These are phyloP conservation scores for Gari tellinella DNA, from an alignment of 2,888 invertebrate genomes.

Conservation along the genomic window DNA sequence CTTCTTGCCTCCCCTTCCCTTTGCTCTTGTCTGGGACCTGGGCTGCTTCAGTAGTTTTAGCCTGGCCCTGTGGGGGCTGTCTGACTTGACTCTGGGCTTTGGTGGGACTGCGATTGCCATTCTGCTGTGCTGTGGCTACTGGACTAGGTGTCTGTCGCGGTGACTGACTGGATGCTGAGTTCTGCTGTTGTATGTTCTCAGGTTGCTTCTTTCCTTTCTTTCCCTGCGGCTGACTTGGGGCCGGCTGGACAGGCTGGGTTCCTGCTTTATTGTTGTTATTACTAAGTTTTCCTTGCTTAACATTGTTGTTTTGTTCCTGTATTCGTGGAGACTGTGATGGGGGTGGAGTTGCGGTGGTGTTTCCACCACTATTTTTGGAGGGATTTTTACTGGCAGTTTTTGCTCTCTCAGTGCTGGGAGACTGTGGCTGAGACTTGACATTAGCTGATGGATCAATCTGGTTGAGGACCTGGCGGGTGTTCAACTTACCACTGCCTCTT, in stretches of 20 bases:
- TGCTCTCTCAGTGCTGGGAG: no score
- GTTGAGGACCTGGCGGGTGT: not conserved
- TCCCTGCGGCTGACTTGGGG: not conserved
- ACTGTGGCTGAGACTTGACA: no score
- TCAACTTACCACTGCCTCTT: slow-evolving; percentile 32
- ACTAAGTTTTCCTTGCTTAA: slow-evolving; percentile 5
- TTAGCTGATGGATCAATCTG: no score
- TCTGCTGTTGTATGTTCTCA: slow-evolving; percentile 1
- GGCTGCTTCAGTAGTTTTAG: slow-evolving; percentile 39
- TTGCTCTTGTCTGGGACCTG: slow-evolving; percentile 18
- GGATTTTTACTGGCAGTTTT: no score
- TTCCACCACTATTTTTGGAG: no score
- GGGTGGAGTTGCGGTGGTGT: slow-evolving; percentile 4
- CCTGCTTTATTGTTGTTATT: slow-evolving; percentile 20
- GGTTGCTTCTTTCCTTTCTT: slow-evolving; percentile 19
- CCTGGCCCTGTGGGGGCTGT: slow-evolving; percentile 62
- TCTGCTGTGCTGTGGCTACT: slow-evolving; percentile 12
- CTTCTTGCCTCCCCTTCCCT: slow-evolving; percentile 39
- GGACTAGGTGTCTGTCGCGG: slow-evolving; percentile 1
- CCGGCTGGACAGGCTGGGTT: not conserved
- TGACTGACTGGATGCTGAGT: slow-evolving; percentile 1
- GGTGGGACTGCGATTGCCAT: slow-evolving; percentile 16
- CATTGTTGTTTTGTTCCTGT: slow-evolving; percentile 22
- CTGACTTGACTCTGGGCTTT: slow-evolving; percentile 40
- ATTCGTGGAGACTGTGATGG: slow-evolving; percentile 6